These are phyloP conservation scores for Chiridota heheva DNA, from an alignment of 35 echinoderm and acorn worm species.

Conservation along the genomic window DNA sequence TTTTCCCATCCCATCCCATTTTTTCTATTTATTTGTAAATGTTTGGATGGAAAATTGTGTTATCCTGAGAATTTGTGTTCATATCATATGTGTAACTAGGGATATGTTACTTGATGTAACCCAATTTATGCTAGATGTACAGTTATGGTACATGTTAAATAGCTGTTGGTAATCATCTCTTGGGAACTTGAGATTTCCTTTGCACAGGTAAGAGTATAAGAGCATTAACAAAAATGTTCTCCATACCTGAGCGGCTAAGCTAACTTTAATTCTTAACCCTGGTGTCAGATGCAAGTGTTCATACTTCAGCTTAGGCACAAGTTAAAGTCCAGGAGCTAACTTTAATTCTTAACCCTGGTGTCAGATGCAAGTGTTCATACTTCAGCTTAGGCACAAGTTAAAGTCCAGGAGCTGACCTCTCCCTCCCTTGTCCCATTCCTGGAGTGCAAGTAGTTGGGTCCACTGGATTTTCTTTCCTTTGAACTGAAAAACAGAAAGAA, in stretches of 20 bases:
- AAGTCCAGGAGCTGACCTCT: slow-evolving; percentile 18
- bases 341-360: slow-evolving; percentile 16
- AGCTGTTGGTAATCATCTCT: too few relatives aligned
- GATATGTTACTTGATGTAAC: too few relatives aligned
- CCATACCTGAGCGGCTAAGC: slow-evolving; percentile 48
- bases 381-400: not conserved
- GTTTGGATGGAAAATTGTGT: too few relatives aligned
- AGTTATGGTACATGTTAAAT: too few relatives aligned
- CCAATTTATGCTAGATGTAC: too few relatives aligned
- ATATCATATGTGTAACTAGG: too few relatives aligned
- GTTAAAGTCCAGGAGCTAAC: slow-evolving; percentile 21
- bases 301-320: slow-evolving; percentile 26
- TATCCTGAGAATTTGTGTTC: too few relatives aligned
- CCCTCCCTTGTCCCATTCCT: slow-evolving; percentile 17
- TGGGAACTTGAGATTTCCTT: too few relatives aligned
- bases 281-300: slow-evolving; percentile 53
- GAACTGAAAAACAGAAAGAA: slow-evolving; percentile 9
- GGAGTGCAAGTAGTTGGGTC: slow-evolving; percentile 1
- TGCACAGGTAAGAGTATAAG: too few relatives aligned
- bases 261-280: slow-evolving; percentile 36
- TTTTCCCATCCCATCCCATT: too few relatives aligned
- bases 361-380: slow-evolving; percentile 40
- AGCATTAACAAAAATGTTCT: too few relatives aligned
- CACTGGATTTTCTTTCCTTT: slow-evolving; percentile 1
- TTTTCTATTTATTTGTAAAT: too few relatives aligned